phyloP scores from a whole-genome alignment of 92 coral and sea anemone species.

The Siderastrea siderea region DNA sequence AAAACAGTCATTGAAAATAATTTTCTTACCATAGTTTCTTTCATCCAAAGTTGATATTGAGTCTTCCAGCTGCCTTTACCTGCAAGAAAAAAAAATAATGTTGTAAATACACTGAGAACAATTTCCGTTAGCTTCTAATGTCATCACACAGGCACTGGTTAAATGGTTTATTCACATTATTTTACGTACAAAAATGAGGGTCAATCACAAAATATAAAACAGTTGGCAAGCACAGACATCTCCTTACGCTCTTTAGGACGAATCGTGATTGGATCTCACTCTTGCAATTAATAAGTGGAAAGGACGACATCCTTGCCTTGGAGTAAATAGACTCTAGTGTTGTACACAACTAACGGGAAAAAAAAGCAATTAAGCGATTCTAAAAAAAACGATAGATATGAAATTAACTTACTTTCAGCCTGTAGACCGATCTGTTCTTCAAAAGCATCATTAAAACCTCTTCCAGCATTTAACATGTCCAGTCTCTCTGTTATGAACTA shows the following conservation, averaged over 20 bases:
- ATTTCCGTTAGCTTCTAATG: not conserved
- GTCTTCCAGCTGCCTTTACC: conserved; percentile 73
- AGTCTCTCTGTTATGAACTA: conserved; percentile 90
- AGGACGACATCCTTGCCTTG: too few species aligned
- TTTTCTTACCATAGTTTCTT: conserved; percentile 69
- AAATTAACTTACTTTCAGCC: conserved; percentile 85
- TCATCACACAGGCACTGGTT: too few species aligned
- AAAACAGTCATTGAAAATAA: too few species aligned
- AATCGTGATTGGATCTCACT: too few species aligned
- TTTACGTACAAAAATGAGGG: too few species aligned
- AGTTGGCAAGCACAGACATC: too few species aligned
- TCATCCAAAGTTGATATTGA: conserved; percentile 87
- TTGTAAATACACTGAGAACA: not conserved
- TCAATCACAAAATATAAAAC: too few species aligned
- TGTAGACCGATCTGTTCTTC: conserved; percentile 95
- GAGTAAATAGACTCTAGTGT: not conserved
- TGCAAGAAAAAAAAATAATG: conserved; percentile 2
- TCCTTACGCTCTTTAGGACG: too few species aligned
- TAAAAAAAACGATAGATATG: not conserved
- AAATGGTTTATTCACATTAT: too few species aligned
- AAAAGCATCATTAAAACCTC: conserved; percentile 90
- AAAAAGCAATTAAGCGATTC: not conserved
- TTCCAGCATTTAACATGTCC: conserved; percentile 88
- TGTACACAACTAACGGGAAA: not conserved
- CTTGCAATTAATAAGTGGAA: too few species aligned